Conservation (phyloP, 2,888 invertebrate genomes). For the Anthrax anthrax region DNA sequence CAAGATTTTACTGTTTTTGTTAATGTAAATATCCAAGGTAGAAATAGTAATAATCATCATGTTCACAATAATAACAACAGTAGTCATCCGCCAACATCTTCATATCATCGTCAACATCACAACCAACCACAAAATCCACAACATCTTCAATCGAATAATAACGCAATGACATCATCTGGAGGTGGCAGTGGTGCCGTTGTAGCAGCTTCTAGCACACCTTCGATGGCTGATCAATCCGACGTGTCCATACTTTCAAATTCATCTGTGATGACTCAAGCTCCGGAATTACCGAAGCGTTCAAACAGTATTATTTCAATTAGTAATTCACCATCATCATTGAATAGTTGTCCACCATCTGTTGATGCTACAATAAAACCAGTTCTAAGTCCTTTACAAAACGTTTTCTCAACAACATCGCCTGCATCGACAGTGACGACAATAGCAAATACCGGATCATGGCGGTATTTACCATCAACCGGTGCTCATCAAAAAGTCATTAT, state of each 20-base stretch:
- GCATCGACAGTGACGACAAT: neutral
- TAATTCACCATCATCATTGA: conserved; percentile 6
- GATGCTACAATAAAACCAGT: conserved; percentile 10
- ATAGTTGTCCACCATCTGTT: conserved; percentile 2
- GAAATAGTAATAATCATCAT: conserved; percentile 16
- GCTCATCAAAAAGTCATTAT: conserved; percentile 3
- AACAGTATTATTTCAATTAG: conserved; percentile 16
- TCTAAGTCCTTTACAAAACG: conserved; percentile 7
- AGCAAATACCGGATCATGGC: conserved; percentile 5
- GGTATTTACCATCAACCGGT: conserved; percentile 1
- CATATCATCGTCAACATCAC: neutral
- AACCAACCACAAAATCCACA: neutral
- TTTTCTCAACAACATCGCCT: neutral
- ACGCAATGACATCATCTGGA: neutral
- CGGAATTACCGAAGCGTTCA: conserved; percentile 16
- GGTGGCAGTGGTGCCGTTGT: neutral
- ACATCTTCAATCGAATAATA: neutral
- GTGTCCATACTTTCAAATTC: conserved; percentile 1
- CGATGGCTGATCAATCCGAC: neutral
- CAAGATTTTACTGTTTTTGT: conserved; percentile 29
- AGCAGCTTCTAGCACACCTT: neutral
- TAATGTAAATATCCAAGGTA: conserved; percentile 30
- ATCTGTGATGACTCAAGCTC: conserved; percentile 6
- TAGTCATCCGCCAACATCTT: neutral
- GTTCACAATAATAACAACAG: neutral